Conservation (phyloP, 2,888 invertebrate genomes). For the Pseudoips prasinana region DNA sequence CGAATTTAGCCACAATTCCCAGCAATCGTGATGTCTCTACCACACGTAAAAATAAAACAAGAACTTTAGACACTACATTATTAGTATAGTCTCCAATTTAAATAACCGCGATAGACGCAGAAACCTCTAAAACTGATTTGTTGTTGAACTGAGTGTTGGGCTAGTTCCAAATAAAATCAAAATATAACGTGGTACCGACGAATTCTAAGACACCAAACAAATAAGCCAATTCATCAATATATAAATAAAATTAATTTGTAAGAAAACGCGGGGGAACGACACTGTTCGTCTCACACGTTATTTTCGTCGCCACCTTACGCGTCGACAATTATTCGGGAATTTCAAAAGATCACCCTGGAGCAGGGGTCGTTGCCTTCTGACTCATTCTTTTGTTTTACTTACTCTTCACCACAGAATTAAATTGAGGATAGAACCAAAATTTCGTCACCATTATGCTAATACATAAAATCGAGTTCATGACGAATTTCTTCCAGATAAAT, state of each 20-base stretch:
- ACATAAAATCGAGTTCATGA: conserved; percentile 8
- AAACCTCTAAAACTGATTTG: too few species aligned
- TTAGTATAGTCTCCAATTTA: too few species aligned
- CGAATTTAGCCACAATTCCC: too few species aligned
- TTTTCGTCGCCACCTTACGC: conserved; percentile 74
- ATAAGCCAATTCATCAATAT: conserved; percentile 73
- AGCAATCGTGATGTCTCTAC: too few species aligned
- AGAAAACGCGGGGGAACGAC: conserved; percentile 63
- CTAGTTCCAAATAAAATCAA: conserved; percentile 19
- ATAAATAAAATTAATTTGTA: conserved; percentile 76
- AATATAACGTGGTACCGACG: conserved; percentile 16
- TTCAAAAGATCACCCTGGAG: conserved; percentile 78
- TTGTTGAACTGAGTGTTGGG: conserved; percentile 27
- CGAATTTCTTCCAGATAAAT: conserved; percentile 13
- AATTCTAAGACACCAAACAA: conserved; percentile 48
- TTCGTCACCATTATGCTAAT: conserved; percentile 26
- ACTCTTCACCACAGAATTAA: conserved; percentile 38
- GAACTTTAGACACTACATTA: too few species aligned
- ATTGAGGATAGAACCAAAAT: conserved; percentile 36
- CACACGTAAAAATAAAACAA: too few species aligned
- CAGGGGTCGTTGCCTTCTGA: conserved; percentile 72
- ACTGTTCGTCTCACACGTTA: conserved; percentile 59
- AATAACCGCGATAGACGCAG: too few species aligned
- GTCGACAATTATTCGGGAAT: conserved; percentile 80
- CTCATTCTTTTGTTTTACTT: conserved; percentile 77